Base-by-base conservation (phyloP, 2,888 invertebrate species). In the Molanna angustata region DNA sequence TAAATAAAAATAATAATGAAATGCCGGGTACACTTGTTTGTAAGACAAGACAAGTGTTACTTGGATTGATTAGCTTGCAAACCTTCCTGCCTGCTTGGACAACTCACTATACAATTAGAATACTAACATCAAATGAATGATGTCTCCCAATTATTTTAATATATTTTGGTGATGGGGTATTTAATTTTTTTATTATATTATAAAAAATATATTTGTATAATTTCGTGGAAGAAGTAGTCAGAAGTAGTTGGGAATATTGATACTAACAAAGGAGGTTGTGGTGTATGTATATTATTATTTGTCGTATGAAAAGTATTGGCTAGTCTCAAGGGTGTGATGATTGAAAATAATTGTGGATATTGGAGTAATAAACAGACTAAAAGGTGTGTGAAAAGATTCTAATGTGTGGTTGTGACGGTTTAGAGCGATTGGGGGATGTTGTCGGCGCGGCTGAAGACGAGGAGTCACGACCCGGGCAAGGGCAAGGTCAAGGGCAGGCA, bases 61-160 rank as follows among this genome's bases (percentile, higher is more conserved):
- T n/a, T n/a, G n/a, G n/a, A n/a, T n/a, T n/a, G n/a, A n/a, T 75
- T 73, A 71, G 77, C 76, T 77, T 74, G 72, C 74, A 74, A 74
- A 74, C 76, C 77, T 77, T 77, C 77, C 77, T 77, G 77, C 76
- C 76, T 77, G 77, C 69, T 71, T 76, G 76, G 72, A 50, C 50
- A 47, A 45, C n/a, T n/a, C 50, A n/a, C n/a, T n/a, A n/a, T n/a
- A n/a, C n/a, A n/a, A n/a, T n/a, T n/a, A 54, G 44, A 51, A 46
- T 54, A 57, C 57, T 57, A 57, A 57, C 57, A 27, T 39, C 18
- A 35, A 50, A 37, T 54, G 22, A 48, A 53, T 46, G 53, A 49
- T 14, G 39, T 22, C 35, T 46, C 48, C 51, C 50, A 39, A 39
- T 35, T 35, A 45, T 16, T n/a, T 13, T 21, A 44, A 11, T 20